Base-by-base conservation (phyloP, 2,888 invertebrate genomes). In the Autographa gamma region DNA sequence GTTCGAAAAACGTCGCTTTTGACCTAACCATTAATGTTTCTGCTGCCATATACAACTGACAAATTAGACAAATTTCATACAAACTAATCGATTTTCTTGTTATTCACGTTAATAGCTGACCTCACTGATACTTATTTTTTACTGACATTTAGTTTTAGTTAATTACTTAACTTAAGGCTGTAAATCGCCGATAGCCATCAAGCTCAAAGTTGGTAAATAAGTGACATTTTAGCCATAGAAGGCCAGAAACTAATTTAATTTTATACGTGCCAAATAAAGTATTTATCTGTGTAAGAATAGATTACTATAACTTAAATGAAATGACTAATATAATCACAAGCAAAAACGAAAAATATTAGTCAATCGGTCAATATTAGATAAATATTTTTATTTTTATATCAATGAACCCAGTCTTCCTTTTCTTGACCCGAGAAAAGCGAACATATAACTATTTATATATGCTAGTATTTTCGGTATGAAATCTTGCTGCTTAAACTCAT, bases 1-100 rank as follows among this genome's bases (percentile, higher is more conserved):
- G 73, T 71, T 82, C 63, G 71, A 71, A 76, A 73, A 75, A 79
- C 71, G 66, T 77, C 63, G 60, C 66, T 67, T 79, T 71, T 52
- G 63, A 73, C 77, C 76, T 73, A 76, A 76, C 64, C 69, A 63
- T 71, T 75, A 72, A 81, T 81, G 68, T 72, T 65, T 69, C 63
- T 59, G 25, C 60, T 69, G 52, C 69, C 69, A 41, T 83, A 68
- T 66, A 76, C 25, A 66, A 67, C 41, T 71, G 73, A 75, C 73
- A 71, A 73, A 74, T 74, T 72, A 60, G 60, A 74, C 64, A 66
- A 72, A 77, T 69, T 73, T 64, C 60, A 69, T 68, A 66, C 63
- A 62, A 67, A 69, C 62, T 69, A 77, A 71, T 71, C 56, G 41
- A 69, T 70, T 65, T 68, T 72, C 54, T 43, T 60, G 58, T 62